phyloP scores from a whole-genome alignment of 1,140 invertebrate genomes.

The Lanistes nyassanus region DNA sequence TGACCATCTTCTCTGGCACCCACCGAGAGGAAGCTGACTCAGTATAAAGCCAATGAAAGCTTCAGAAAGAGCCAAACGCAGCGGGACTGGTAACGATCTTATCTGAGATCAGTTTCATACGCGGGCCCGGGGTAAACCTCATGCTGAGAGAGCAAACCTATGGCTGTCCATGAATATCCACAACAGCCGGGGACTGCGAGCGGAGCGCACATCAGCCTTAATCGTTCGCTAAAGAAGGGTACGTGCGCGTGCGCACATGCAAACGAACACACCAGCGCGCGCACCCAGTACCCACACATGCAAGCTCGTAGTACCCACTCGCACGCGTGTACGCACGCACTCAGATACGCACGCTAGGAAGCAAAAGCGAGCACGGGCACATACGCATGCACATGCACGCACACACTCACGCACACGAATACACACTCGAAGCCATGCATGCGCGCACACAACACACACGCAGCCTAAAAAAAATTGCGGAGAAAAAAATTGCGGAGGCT shows the following conservation, averaged over 20 bases:
- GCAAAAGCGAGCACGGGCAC: background rate
- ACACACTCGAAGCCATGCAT: background rate
- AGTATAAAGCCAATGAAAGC: too few species aligned
- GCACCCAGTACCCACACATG: background rate
- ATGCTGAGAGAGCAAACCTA: too few species aligned
- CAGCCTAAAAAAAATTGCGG: background rate
- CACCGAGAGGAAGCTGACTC: too few species aligned
- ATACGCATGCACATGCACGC: background rate
- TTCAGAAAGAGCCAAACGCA: too few species aligned
- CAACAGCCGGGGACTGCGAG: too few species aligned
- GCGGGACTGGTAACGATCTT: too few species aligned
- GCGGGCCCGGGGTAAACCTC: too few species aligned
- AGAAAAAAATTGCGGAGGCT: background rate
- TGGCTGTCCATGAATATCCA: too few species aligned
- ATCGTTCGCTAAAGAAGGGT: too few species aligned
- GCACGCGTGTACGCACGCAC: background rate
- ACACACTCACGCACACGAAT: background rate
- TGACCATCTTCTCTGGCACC: too few species aligned
- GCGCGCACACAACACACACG: background rate
- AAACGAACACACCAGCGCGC: background rate
- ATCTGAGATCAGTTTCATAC: too few species aligned
- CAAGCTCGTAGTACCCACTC: background rate
- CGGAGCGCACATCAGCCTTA: too few species aligned
- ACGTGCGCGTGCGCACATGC: background rate
- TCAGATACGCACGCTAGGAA: background rate